Evolutionary conservation across 2,113 vertebrate genomes (phyloP), one percentile per base, ranked within the genome.

Genomic region (Calidris pygmaea): DNA sequence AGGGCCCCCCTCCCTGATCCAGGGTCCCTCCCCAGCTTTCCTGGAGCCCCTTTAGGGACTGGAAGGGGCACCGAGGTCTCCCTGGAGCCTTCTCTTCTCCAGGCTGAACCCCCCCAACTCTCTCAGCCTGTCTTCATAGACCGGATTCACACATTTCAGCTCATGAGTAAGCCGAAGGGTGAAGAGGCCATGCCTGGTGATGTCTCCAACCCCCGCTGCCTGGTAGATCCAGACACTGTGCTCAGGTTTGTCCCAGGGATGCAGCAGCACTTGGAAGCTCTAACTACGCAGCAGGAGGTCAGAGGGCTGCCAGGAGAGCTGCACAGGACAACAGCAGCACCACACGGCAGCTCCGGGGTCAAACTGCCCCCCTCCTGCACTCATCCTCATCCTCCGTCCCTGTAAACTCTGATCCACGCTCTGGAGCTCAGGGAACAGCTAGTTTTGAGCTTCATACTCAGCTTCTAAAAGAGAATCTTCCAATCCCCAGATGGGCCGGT

Each of bases 401-500:
- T 22, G 32, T 16, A 7, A 62, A 65, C 22, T n/a, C 66, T 19
- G 16, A 50, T 32, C 56, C 0, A 0, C 2, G 6, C 37, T 16
- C 37, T 34, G 20, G 30, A 79, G 71, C 27, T 83, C 75, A 62
- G 47, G 41, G 21, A 55, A 3, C 56, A 88, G 34, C 50, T 48
- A 37, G 9, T 55, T 41, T 32, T 58, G 75, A 86, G 53, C n/a
- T 73, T n/a, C 52, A 68, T 7, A 23, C 12, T 34, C 34, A 73
- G 16, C 1, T 8, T 65, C 20, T 12, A 77, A 60, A 50, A 76
- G 34, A 85, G 50, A 58, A 78, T 37, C 27, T 88, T 78, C 68
- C 2, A 0, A 85, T 41, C 15, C 34, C 72, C 37, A 62, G 67
- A 27, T 0, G 5, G 39, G 56, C n/a, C n/a, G n/a, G n/a, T n/a